Percentiles rank a stretch among this genome's conserved stretches.
Conservation (phyloP, 2,113 vertebrate species). For the Rissa tridactyla region DNA sequence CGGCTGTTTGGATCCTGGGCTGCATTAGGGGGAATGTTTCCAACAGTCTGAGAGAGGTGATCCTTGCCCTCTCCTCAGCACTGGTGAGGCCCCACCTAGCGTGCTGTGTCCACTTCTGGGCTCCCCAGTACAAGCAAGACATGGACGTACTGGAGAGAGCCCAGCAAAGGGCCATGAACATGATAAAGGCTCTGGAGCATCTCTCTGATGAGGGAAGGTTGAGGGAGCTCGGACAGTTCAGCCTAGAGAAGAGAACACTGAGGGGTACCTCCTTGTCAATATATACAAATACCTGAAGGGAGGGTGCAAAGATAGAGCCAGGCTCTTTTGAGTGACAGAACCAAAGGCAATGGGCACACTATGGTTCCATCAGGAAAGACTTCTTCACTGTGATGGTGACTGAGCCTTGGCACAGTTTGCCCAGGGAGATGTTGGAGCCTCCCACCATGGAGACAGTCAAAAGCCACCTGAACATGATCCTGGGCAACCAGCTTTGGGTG, state of each 20-base stretch:
- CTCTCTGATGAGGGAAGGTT: accelerated
- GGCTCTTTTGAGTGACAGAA: neutral
- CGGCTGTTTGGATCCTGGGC: neutral
- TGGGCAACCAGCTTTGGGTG: neutral
- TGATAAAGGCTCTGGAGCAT: neutral
- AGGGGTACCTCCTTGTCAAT: accelerated
- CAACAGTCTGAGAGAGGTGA: neutral
- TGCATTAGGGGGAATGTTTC: neutral
- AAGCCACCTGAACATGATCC: accelerated
- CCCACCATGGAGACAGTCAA: neutral
- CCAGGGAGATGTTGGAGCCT: neutral
- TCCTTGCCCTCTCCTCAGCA: neutral
- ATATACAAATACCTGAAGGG: neutral
- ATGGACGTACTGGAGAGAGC: accelerated
- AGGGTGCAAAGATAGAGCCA: neutral
- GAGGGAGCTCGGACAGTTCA: neutral
- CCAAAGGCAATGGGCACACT: neutral
- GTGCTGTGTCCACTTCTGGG: neutral
- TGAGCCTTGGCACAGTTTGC: neutral
- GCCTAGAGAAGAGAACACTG: neutral
- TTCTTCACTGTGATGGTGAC: neutral
- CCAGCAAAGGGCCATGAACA: accelerated
- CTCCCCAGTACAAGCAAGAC: too few relatives aligned
- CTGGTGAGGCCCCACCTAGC: neutral
- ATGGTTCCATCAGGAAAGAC: neutral